Evolutionary conservation across 2,888 invertebrate species (phyloP), one percentile per base, ranked within the genome.

Genomic region (Lasioglossum leucozonium): DNA sequence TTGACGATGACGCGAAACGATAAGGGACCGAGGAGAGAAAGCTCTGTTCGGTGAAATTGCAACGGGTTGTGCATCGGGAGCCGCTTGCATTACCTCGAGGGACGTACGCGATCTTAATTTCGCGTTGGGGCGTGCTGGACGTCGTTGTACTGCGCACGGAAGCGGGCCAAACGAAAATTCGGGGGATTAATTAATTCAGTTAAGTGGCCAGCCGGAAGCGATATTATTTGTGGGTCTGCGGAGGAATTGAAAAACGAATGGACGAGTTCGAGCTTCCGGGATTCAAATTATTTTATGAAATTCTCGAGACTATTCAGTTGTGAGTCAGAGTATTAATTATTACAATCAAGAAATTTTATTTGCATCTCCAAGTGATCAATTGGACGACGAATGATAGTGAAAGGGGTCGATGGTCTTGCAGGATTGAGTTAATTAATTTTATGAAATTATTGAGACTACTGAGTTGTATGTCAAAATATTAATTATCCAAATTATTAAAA

Each of bases 51-150:
- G 62, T 30, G 62, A 62, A 62, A 62, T 65, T 65, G 55, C 55
- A n/a, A 58, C 51, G 77, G 58, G 44, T 37, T n/a, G 55, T 55
- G 55, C 55, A 55, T 55, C 55, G 55, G 55, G n/a, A 55, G 71
- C 11, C 55, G 51, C 22, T 44, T 44, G 18, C 18, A 8, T 11
- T 78, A 67, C 72, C 72, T 72, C 18, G 72, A 51, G 79, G 78
- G 72, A 79, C 42, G 79, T 67, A 30, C 37, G 82, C 79, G 82
- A 74, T 83, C 72, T 81, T 83, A 82, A 82, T 80, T 82, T 51
- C 62, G 71, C 47, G 79, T 58, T 55, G 80, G 80, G 74, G 71
- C 80, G 82, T 58, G 80, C 81, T 81, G 40, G 44, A 79, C 65
- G 81, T 78, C 78, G 44, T 16, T 26, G 42, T 72, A 44, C 51